A percentile compares a stretch with the other conserved stretches of the same genome.
Conservation (phyloP, 2,113 vertebrate species). For the Ramphastos sulfuratus region DNA sequence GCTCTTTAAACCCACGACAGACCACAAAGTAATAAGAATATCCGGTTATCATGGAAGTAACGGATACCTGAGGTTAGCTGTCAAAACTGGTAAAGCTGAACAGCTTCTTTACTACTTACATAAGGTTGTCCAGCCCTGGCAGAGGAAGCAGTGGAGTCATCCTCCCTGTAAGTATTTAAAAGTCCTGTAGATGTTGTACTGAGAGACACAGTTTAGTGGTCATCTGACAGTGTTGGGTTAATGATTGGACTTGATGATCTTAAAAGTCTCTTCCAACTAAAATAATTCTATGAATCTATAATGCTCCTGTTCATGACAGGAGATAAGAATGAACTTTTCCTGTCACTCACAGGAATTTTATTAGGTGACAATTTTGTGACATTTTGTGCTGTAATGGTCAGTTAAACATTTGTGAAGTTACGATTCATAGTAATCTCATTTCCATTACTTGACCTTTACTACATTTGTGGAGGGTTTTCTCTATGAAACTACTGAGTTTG, state of each 20-base stretch:
- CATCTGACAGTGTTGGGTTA: too few relatives aligned
- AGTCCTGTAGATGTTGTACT: too few relatives aligned
- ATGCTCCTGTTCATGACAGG: not conserved
- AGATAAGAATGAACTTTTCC: constrained; percentile 14
- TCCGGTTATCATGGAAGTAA: not conserved
- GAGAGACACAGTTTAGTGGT: too few relatives aligned
- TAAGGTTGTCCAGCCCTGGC: not conserved
- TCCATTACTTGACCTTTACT: constrained; percentile 22
- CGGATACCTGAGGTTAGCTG: not conserved
- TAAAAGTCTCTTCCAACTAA: too few relatives aligned
- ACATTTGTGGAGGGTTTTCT: not conserved
- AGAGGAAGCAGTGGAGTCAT: too few relatives aligned
- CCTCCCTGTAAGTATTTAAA: too few relatives aligned
- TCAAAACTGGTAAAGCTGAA: constrained; percentile 8
- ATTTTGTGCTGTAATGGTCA: not conserved
- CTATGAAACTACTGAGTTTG: not conserved
- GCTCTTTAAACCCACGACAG: too few relatives aligned
- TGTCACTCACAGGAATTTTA: not conserved
- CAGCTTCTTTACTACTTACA: not conserved
- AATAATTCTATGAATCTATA: too few relatives aligned
- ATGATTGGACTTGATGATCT: too few relatives aligned
- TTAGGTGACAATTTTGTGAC: not conserved
- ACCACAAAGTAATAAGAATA: not conserved
- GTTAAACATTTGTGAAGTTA: constrained; percentile 3
- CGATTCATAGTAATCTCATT: not conserved